A percentile compares a stretch with the other conserved stretches of the same genome.
Conservation (phyloP, 2,888 invertebrate species). For the Schrankia costaestrigalis region DNA sequence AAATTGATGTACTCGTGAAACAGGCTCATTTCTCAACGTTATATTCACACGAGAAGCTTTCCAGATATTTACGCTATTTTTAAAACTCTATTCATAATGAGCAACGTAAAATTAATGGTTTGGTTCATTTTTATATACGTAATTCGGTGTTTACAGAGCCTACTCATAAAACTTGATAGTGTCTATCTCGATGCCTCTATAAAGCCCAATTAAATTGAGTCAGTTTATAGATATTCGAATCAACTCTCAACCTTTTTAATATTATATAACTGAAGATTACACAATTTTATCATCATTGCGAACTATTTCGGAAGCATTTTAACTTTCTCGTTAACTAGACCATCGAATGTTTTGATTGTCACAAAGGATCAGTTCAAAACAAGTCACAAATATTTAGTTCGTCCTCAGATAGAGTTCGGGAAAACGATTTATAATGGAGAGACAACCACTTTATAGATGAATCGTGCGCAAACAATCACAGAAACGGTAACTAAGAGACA, state of each 20-base stretch:
- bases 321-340: constrained; percentile 2
- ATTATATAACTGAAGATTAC: constrained; percentile 3
- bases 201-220: neutral
- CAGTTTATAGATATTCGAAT: constrained; percentile 2
- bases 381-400: too few species aligned
- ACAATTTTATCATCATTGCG: constrained; percentile 1
- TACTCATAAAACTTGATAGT: constrained; percentile 6
- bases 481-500: constrained; percentile 36
- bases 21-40: constrained; percentile 19
- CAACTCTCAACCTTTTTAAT: neutral
- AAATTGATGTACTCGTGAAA: constrained; percentile 43
- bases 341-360: too few species aligned
- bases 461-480: constrained; percentile 33
- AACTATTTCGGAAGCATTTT: constrained; percentile 1
- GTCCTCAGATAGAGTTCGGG: too few species aligned
- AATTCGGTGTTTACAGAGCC: constrained; percentile 16
- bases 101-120: too few species aligned
- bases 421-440: constrained; percentile 13
- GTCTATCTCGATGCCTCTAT: neutral
- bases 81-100: too few species aligned
- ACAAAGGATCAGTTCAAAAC: too few species aligned
- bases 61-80: too few species aligned
- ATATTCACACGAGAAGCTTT: constrained; percentile 10
- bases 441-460: constrained; percentile 24
- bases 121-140: too few species aligned